phyloP scores from a whole-genome alignment of 2,797 vertebrate species.

The Phoeniculus purpureus region DNA sequence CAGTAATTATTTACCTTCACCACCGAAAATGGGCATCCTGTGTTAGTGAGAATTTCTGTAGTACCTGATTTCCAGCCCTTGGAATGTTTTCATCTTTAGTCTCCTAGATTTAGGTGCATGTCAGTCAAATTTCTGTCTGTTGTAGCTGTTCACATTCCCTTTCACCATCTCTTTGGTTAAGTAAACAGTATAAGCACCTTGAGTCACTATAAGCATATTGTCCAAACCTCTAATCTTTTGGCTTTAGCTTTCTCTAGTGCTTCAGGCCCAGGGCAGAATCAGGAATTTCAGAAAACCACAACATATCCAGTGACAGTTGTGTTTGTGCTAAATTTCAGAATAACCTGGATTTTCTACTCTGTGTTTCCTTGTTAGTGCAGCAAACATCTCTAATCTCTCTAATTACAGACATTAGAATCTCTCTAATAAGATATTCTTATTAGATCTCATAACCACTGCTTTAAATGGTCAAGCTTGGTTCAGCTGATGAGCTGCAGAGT shows the following conservation, averaged over 20 bases:
- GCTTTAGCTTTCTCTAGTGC: not conserved
- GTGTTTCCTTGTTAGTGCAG: not conserved
- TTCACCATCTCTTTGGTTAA: not conserved
- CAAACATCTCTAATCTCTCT: not conserved
- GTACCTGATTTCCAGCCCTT: slow-evolving; percentile 2
- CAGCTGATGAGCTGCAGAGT: not conserved
- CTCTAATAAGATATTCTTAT: not conserved
- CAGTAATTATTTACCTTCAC: not conserved
- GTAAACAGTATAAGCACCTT: slow-evolving; percentile 34
- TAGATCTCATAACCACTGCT: not conserved
- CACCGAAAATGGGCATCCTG: not conserved
- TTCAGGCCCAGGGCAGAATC: not conserved
- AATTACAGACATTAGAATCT: no score
- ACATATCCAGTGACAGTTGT: not conserved
- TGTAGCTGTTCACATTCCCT: slow-evolving; percentile 3
- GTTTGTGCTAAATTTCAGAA: slow-evolving; percentile 1
- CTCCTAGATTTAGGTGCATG: not conserved
- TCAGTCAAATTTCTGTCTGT: slow-evolving; percentile 3
- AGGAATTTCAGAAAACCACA: not conserved
- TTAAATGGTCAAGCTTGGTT: not conserved
- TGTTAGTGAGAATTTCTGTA: not conserved
- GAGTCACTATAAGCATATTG: not conserved
- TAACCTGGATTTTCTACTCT: not conserved
- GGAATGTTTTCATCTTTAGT: not conserved
- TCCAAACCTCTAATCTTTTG: slow-evolving; percentile 18